Base-by-base conservation (phyloP, 2,113 vertebrate genomes). In the Hucho hucho region DNA sequence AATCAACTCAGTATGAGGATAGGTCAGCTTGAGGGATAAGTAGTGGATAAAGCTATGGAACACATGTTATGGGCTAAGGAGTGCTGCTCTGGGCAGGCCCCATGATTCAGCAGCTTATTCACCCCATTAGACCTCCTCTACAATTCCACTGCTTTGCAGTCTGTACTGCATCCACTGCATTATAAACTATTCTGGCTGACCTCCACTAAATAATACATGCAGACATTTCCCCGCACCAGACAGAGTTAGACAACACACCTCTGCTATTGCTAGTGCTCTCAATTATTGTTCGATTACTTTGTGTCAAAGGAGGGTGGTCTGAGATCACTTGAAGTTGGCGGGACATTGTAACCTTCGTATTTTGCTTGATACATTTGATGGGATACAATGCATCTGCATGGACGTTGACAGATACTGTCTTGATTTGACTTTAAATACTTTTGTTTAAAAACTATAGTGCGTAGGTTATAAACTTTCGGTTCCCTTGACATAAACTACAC, bases 41-140 rank as follows among this genome's bases (percentile, higher is more conserved):
- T 53, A 18, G 49, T 53, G 16, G 12, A 18, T 53, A 53, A 18
- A 18, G 13, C 49, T 53, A 18, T 53, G 49, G 7, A 43, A 43
- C 9, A 3, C 11, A 43, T 43, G 9, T 43, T 53, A 16, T 18
- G 16, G 12, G 49, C 49, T 14, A 18, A 53, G 49, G 16, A 53
- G 49, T 37, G 49, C 14, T 53, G 49, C 14, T 0, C 25, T 61
- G 79, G 59, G 28, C 47, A 5, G 0, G 18, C 32, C 28, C 73
- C 73, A 82, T 90, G 90, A 89, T 85, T 90, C 88, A 90, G 89
- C 87, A 90, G 78, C 84, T 89, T 84, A 75, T 64, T 81, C 77
- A 74, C 81, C 77, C 65, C 63, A 63, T 75, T 20, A 75, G 77
- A 83, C 79, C 87, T 78, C 74, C 76, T 70, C 75, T 43, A 53